Evolutionary conservation across 2,797 vertebrate genomes (phyloP).

Genomic region (Sebastes steindachneri): DNA sequence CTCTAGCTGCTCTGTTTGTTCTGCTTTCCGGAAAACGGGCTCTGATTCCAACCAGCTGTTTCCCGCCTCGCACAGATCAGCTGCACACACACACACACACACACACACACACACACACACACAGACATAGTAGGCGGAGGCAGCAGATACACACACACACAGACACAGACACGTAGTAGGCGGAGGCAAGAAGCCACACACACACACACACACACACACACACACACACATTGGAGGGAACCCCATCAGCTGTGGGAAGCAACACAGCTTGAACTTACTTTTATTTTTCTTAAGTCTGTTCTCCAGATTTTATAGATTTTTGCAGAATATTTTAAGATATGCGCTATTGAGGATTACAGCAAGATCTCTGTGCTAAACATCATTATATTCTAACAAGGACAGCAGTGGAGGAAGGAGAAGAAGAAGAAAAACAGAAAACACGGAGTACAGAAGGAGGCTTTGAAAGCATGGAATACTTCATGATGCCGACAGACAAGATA

Average conservation of each 20-base stretch:
- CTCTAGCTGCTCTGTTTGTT: conserved; percentile 84
- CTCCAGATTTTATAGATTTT: background rate
- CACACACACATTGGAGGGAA: conserved; percentile 79
- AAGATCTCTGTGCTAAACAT: background rate
- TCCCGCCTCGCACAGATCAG: conserved; percentile 93
- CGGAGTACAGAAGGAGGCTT: conserved; percentile 66
- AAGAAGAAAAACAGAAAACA: conserved; percentile 33
- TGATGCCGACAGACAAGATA: conserved; percentile 94
- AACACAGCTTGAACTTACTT: conserved; percentile 70
- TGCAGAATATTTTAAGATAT: conserved; percentile 8
- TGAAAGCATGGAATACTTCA: conserved; percentile 94
- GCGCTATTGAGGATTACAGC: background rate
- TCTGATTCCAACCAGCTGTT: conserved; percentile 95
- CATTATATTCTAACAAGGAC: conserved; percentile 4
- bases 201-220: conserved; percentile 67
- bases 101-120: conserved; percentile 44
- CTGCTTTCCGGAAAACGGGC: conserved; percentile 85
- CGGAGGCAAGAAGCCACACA: conserved; percentile 67
- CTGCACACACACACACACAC: conserved; percentile 76
- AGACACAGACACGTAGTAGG: conserved; percentile 65
- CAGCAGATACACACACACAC: conserved; percentile 39
- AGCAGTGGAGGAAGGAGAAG: conserved; percentile 34
- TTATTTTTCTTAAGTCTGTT: conserved; percentile 40
- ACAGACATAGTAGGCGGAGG: conserved; percentile 63
- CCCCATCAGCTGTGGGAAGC: conserved; percentile 82